Evolutionary conservation across 1,140 invertebrate genomes (phyloP).

Genomic region (Drosophila lini): DNA sequence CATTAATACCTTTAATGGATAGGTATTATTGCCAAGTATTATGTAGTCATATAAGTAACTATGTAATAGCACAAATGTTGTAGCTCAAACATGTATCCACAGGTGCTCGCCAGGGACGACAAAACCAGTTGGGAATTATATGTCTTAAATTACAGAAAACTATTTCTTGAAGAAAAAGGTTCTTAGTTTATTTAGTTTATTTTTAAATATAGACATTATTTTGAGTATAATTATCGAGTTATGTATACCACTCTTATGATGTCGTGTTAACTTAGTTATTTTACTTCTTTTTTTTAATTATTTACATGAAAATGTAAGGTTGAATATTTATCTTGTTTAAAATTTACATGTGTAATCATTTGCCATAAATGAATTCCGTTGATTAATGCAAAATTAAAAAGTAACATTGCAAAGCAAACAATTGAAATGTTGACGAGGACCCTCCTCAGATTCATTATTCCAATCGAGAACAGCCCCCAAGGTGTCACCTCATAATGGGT

Average conservation of each 20-base stretch:
- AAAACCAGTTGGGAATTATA: too few species aligned
- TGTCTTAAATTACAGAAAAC: too few species aligned
- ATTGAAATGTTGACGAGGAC: conserved; percentile 2
- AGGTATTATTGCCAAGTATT: not conserved
- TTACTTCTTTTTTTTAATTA: not conserved
- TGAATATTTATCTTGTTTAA: not conserved
- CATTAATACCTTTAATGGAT: not conserved
- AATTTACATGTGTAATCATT: not conserved
- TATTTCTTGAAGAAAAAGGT: too few species aligned
- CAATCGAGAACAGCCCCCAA: conserved; percentile 24
- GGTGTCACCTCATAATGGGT: conserved; percentile 37
- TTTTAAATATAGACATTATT: too few species aligned
- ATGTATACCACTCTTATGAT: not conserved
- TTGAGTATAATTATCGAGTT: too few species aligned
- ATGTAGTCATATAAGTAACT: too few species aligned
- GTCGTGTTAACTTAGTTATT: not conserved
- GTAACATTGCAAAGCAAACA: not conserved
- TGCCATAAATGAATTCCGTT: not conserved
- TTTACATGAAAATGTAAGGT: not conserved
- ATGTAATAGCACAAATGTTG: too few species aligned
- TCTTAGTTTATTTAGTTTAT: too few species aligned
- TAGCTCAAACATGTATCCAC: too few species aligned
- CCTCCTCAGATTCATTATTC: not conserved
- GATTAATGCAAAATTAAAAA: conserved; percentile 15
- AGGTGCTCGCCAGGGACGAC: too few species aligned